Evolutionary conservation across 2,113 vertebrate genomes (phyloP), one percentile per base, ranked within the genome.

Genomic region (Bostrychus sinensis): DNA sequence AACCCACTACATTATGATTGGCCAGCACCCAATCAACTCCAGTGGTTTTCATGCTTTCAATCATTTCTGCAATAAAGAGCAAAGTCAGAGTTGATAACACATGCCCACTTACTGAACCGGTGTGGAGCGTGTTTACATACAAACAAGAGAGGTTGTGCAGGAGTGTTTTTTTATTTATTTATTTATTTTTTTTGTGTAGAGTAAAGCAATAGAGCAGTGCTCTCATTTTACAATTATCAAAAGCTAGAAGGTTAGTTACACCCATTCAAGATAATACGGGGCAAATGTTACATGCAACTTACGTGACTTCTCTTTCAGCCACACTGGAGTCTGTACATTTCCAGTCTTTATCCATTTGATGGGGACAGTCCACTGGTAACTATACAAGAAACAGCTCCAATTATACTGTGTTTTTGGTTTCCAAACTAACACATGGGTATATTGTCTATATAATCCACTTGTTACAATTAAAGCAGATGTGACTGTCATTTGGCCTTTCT

Each of bases 351-450:
- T 75, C 86, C 92, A 96, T 0, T 77, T 86, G 64, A 98, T 81
- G 8, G 94, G 95, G 13, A 95, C 59, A 0, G 91, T 92, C 96
- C 96, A 98, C 50, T 45, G 23, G 77, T 98, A 98, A 25, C 96
- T 98, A 90, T 3, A 48, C 42, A 17, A 51, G 8, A 67, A 54
- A 62, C 1, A 39, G 3, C 3, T n/a, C 3, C 10, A 39, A 12
- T 16, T 39, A 39, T 39, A 32, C 5, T 32, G 30, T 32, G 5
- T 5, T 32, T 32, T 32, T 32, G 30, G 5, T 32, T 32, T 32
- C 8, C 28, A 30, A 7, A 30, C 3, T 30, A 16, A n/a, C 5
- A 8, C 8, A n/a, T 25, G 5, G 14, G 1, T 16, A 41, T n/a
- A n/a, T 41, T 42, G 17, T 8, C 16, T 5, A 7, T 25, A 25